Evolutionary conservation across 2,888 invertebrate species (phyloP).

Genomic region (Syrphus vitripennis): DNA sequence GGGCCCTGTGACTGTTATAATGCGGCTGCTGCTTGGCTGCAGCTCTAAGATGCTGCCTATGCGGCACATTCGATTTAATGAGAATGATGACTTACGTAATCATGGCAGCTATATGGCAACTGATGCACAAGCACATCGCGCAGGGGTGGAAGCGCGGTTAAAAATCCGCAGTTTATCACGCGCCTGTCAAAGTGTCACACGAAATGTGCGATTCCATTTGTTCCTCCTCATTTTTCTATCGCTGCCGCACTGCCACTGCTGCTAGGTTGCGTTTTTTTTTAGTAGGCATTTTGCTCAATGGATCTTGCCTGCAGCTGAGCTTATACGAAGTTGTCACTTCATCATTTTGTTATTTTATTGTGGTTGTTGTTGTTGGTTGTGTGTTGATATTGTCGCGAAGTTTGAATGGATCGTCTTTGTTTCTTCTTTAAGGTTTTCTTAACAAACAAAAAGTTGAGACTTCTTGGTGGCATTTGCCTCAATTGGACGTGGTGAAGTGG

Average conservation of each 20-base stretch:
- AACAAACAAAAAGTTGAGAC: slow-evolving; percentile 35
- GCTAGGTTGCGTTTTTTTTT: neutral
- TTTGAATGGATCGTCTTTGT: slow-evolving; percentile 39
- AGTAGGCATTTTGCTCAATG: neutral
- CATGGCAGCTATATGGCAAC: neutral
- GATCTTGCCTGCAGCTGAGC: slow-evolving; percentile 4
- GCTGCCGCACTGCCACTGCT: slow-evolving; percentile 25
- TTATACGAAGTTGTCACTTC: slow-evolving; percentile 61
- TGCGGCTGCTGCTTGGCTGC: slow-evolving; percentile 1
- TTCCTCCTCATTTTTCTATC: slow-evolving; percentile 63
- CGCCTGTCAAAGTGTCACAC: slow-evolving; percentile 79
- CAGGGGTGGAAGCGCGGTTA: neutral
- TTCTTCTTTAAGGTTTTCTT: slow-evolving; percentile 8
- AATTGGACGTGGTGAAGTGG: slow-evolving; percentile 50
- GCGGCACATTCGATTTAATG: slow-evolving; percentile 64
- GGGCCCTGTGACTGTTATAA: slow-evolving; percentile 36
- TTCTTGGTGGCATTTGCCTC: slow-evolving; percentile 69
- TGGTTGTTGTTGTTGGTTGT: slow-evolving; percentile 21
- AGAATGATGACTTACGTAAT: slow-evolving; percentile 70
- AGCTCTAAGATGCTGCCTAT: slow-evolving; percentile 19
- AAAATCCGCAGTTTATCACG: slow-evolving; percentile 78
- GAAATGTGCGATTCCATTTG: slow-evolving; percentile 71
- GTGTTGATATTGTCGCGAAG: slow-evolving; percentile 29
- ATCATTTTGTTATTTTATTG: slow-evolving; percentile 40
- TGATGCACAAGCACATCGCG: neutral